Percentiles rank a stretch among this genome's conserved stretches.
phyloP scores from a whole-genome alignment of 2,113 vertebrate genomes.

The Myodes glareolus region DNA sequence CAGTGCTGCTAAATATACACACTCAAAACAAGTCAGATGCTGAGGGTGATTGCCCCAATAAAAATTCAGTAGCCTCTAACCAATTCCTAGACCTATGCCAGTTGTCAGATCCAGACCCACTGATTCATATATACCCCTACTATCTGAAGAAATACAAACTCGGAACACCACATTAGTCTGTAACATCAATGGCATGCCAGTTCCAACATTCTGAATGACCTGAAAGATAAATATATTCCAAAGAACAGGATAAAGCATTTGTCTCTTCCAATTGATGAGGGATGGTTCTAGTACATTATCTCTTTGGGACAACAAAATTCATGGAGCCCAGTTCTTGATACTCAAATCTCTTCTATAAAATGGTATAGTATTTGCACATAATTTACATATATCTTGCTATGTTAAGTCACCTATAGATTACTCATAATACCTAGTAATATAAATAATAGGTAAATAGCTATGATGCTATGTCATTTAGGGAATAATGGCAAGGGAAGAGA shows the following conservation, averaged over 20 bases:
- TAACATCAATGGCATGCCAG: neutral
- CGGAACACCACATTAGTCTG: neutral
- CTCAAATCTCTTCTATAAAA: neutral
- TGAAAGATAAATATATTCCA: neutral
- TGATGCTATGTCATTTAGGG: neutral
- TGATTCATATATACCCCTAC: neutral
- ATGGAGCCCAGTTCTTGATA: neutral
- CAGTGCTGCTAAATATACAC: constrained; percentile 1
- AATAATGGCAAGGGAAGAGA: neutral
- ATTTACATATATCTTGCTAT: neutral
- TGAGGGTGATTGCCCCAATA: neutral
- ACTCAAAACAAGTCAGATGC: constrained; percentile 37
- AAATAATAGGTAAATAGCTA: neutral
- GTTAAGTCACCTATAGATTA: neutral
- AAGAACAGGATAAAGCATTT: neutral
- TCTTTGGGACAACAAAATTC: neutral
- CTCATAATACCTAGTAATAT: neutral
- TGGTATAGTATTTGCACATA: neutral
- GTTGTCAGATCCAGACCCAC: constrained; percentile 12
- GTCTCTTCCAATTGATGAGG: neutral
- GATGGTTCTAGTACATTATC: neutral
- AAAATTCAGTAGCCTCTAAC: neutral
- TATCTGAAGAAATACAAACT: neutral
- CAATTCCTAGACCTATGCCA: constrained; percentile 15
- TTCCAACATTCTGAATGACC: neutral